Evolutionary conservation across 2,888 invertebrate species (phyloP).

Genomic region (Hydrotaea diabolus): DNA sequence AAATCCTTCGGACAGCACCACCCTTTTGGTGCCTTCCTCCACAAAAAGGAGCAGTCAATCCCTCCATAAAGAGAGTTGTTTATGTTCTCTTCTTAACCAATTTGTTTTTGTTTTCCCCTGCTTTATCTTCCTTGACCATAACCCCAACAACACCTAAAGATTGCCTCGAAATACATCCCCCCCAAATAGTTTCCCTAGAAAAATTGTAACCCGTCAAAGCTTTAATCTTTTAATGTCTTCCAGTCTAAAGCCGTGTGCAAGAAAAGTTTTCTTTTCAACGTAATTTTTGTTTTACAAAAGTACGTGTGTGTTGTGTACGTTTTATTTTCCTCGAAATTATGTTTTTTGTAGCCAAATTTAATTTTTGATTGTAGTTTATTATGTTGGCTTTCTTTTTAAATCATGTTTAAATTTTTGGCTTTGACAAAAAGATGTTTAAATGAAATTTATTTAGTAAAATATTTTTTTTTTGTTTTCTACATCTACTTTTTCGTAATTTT

Average conservation of each 20-base stretch:
- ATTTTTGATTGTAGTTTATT: no score
- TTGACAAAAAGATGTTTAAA: background rate
- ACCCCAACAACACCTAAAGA: constrained; percentile 1
- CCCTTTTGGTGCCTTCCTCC: background rate
- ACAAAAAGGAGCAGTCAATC: background rate
- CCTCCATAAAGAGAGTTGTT: background rate
- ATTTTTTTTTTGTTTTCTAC: background rate
- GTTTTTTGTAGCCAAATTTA: no score
- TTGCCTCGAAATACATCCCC: constrained; percentile 48
- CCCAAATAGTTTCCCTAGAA: constrained; percentile 50
- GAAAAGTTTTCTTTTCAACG: constrained; percentile 33
- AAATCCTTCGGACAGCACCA: background rate
- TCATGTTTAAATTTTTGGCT: constrained; percentile 3
- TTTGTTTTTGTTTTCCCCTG: constrained; percentile 16
- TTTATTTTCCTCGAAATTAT: no score
- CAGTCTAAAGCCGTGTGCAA: constrained; percentile 15
- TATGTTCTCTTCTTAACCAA: background rate
- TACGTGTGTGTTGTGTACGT: constrained; percentile 3
- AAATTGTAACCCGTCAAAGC: constrained; percentile 24
- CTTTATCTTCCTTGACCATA: background rate
- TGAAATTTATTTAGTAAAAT: background rate
- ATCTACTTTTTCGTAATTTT: background rate
- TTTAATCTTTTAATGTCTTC: constrained; percentile 37
- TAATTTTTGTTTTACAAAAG: background rate
- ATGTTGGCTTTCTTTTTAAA: background rate